A percentile compares a stretch with the other conserved stretches of the same genome.
Conservation (phyloP, 2,888 invertebrate genomes). For the Nasonovia ribisnigri region DNA sequence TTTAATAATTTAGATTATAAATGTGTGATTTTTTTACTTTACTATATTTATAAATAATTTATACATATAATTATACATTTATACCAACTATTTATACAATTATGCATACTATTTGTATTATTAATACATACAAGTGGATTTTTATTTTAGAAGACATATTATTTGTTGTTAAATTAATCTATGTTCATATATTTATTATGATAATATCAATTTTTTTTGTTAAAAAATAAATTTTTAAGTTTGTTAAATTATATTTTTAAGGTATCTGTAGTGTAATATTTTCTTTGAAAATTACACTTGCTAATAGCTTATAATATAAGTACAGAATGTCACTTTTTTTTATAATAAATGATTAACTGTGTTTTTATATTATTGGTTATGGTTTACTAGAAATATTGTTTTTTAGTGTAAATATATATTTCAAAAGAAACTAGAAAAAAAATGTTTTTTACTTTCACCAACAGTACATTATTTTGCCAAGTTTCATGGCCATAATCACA, state of each 20-base stretch:
- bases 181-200: conserved; percentile 20
- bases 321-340: not conserved
- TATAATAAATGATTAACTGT: not conserved
- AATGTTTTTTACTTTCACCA: not conserved
- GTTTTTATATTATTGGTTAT: conserved; percentile 1
- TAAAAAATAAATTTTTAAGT: not conserved
- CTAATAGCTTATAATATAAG: not conserved
- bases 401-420: not conserved
- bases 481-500: not conserved
- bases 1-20: conserved; percentile 20
- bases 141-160: conserved; percentile 36
- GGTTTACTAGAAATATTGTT: not conserved
- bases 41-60: not conserved
- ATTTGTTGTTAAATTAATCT: conserved; percentile 33
- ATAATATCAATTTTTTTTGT: not conserved
- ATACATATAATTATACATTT: not conserved
- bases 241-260: conserved; percentile 14
- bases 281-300: not conserved
- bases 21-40: conserved; percentile 32
- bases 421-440: not conserved
- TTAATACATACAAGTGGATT: not conserved
- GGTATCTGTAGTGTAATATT: not conserved
- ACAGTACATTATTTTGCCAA: not conserved
- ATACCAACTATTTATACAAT: not conserved
- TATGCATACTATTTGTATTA: not conserved